Base-by-base conservation (phyloP, 2,888 invertebrate species). In the Sinopyrophorus schimmeli region DNA sequence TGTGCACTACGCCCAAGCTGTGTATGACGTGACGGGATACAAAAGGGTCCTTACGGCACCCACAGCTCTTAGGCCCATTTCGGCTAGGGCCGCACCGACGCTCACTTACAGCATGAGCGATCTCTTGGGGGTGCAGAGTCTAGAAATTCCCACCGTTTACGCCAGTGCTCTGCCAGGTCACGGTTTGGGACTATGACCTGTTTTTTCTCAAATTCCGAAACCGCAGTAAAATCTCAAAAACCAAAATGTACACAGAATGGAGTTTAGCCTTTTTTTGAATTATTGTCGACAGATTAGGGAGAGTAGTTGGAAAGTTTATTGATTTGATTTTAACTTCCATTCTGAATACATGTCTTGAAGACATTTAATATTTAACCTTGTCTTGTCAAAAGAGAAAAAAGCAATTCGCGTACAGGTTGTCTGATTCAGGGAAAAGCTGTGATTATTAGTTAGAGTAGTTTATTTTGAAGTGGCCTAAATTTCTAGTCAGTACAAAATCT, bases 81-180 rank as follows among this genome's bases (percentile, higher is more conserved):
- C 74, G 56, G 74, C 62, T 65, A 76, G 77, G 72, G 78, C 69
- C 68, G 78, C 69, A 65, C 83, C 75, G 70, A 77, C 81, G 14
- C 75, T 83, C 48, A 78, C 81, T 31, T 86, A 86, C 70, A 83
- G 82, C 49, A 79, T 86, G 76, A 82, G 80, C 67, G 86, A 86
- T 67, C 73, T 86, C 57, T 77, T 91, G 43, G 87, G 87, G 27
- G 78, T 86, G 41, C 85, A 82, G 61, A 80, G 83, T 31, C 76
- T 86, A 52, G 85, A 85, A 65, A 74, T 84, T 66, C 74, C 82
- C 52, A 80, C 87, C 7, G 80, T 89, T 37, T 89, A 89, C 69
- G 83, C 88, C 66, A 81, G 83, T 50, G 78, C 86, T 46, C 78
- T 86, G 37, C 81, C 84, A 59, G 79, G 80, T 18, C 39, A 32